Evolutionary conservation across 1,140 invertebrate genomes (phyloP).

Genomic region (Trypoxylus dichotomus): DNA sequence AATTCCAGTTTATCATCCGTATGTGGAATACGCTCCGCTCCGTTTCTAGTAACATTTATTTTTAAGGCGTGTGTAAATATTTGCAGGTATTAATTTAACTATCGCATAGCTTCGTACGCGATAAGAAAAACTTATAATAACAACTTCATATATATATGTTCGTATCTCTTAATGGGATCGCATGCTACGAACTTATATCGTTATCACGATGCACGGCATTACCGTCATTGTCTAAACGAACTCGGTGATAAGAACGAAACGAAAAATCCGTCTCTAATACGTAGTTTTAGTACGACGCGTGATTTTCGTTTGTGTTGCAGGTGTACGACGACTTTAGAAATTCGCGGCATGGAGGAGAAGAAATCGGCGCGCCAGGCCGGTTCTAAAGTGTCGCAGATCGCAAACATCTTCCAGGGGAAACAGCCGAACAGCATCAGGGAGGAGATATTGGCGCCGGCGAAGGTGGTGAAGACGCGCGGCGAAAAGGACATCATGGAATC

Average conservation of each 20-base stretch:
- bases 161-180: not conserved
- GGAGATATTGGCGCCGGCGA: conserved; percentile 53
- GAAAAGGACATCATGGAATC: conserved; percentile 48
- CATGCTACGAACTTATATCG: not conserved
- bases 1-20: not conserved
- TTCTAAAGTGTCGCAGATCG: conserved; percentile 87
- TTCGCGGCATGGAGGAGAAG: conserved; percentile 64
- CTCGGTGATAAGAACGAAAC: not conserved
- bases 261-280: not conserved
- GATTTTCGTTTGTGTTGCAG: not conserved
- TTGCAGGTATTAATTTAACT: conserved; percentile 8
- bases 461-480: conserved; percentile 50
- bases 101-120: not conserved
- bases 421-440: conserved; percentile 43
- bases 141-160: too few species aligned
- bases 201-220: not conserved
- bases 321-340: not conserved
- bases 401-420: conserved; percentile 74
- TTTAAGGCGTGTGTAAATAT: not conserved
- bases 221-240: not conserved
- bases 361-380: conserved; percentile 62
- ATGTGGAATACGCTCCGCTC: not conserved
- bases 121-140: not conserved
- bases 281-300: not conserved
- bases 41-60: not conserved